Conservation (phyloP, 2,797 vertebrate species). For the Onychomys leucogaster region DNA sequence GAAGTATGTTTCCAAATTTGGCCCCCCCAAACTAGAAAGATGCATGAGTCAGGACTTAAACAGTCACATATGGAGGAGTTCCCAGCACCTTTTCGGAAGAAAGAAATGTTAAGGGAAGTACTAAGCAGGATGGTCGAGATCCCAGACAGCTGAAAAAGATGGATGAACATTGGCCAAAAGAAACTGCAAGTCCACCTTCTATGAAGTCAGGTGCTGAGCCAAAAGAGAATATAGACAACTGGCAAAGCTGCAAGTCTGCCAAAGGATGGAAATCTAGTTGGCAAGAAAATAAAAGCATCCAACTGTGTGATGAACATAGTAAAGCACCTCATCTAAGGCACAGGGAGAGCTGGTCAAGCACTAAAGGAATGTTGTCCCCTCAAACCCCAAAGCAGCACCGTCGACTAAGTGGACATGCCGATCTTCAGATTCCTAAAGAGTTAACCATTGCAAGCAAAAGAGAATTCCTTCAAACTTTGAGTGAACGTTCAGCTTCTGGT, state of each 20-base stretch:
- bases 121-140: conserved; percentile 90
- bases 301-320: conserved; percentile 90
- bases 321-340: conserved; percentile 92
- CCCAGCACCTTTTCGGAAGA: conserved; percentile 90
- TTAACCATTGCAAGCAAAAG: conserved; percentile 95
- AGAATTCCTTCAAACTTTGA: conserved; percentile 96
- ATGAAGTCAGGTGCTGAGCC: conserved; percentile 89
- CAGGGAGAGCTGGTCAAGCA: conserved; percentile 90
- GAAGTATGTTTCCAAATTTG: conserved; percentile 92
- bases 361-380: conserved; percentile 91
- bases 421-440: conserved; percentile 97
- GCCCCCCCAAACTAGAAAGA: conserved; percentile 91
- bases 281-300: conserved; percentile 96
- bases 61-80: conserved; percentile 90
- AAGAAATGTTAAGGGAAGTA: conserved; percentile 91
- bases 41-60: conserved; percentile 88
- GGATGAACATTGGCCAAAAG: conserved; percentile 92
- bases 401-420: conserved; percentile 96
- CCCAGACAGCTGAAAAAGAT: conserved; percentile 92
- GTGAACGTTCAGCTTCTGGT: conserved; percentile 92
- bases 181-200: conserved; percentile 89
- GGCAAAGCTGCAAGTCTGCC: conserved; percentile 89
- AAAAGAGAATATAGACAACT: conserved; percentile 92
- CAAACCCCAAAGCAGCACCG: conserved; percentile 93
- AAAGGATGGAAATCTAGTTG: conserved; percentile 97